Conservation (phyloP, 2,888 invertebrate genomes). For the Galeruca laticollis region DNA sequence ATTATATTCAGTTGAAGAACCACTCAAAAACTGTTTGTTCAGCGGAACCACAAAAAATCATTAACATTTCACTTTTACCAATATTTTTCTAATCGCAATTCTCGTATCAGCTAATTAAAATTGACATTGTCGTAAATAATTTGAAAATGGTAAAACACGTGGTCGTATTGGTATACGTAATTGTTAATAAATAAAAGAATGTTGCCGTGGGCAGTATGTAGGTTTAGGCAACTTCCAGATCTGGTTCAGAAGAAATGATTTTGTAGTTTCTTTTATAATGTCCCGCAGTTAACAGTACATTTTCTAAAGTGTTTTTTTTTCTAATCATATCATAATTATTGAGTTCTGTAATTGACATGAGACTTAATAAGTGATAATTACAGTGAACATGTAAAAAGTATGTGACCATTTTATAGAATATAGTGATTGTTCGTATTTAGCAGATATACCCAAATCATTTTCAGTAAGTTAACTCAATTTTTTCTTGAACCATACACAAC, state of each 20-base stretch:
- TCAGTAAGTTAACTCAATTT: too few species aligned
- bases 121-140: constrained; percentile 29
- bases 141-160: constrained; percentile 32
- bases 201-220: constrained; percentile 49
- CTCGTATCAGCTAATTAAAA: constrained; percentile 8
- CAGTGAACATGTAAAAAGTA: too few species aligned
- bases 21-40: background rate
- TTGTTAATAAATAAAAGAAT: constrained; percentile 43
- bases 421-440: too few species aligned
- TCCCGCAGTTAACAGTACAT: constrained; percentile 4
- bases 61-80: constrained; percentile 4
- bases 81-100: background rate
- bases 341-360: background rate
- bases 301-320: constrained; percentile 23
- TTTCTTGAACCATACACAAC: too few species aligned
- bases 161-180: constrained; percentile 36
- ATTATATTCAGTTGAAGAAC: background rate
- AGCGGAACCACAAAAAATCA: constrained; percentile 7
- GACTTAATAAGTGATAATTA: too few species aligned
- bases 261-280: constrained; percentile 29
- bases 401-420: too few species aligned
- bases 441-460: too few species aligned
- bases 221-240: constrained; percentile 46
- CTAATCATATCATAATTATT: background rate
- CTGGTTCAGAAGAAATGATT: constrained; percentile 45